Percentiles rank a stretch among this genome's conserved stretches.
phyloP scores from a whole-genome alignment of 2,113 vertebrate genomes.

The Bungarus multicinctus region DNA sequence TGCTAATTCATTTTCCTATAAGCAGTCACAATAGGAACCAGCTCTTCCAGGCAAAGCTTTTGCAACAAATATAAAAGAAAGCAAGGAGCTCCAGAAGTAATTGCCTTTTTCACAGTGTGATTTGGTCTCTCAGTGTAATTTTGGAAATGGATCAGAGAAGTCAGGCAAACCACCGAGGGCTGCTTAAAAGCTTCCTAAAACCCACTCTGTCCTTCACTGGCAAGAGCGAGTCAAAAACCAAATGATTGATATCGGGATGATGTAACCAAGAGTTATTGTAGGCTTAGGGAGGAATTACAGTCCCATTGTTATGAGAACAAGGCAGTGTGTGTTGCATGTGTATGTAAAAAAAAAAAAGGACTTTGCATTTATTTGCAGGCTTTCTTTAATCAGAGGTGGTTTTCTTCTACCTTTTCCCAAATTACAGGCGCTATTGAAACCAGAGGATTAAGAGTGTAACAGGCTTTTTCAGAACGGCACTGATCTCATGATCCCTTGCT shows the following conservation, averaged over 20 bases:
- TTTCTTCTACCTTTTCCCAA: slow-evolving; percentile 1
- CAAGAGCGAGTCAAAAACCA: slow-evolving; percentile 61
- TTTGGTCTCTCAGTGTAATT: slow-evolving; percentile 51
- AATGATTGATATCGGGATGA: slow-evolving; percentile 54
- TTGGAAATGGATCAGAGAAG: slow-evolving; percentile 61
- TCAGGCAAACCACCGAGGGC: slow-evolving; percentile 55
- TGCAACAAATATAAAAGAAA: slow-evolving; percentile 47
- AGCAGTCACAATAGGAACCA: slow-evolving; percentile 53
- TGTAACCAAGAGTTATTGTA: slow-evolving; percentile 56
- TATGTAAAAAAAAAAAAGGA: not conserved
- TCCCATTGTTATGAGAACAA: slow-evolving; percentile 43
- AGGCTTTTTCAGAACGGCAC: slow-evolving; percentile 23
- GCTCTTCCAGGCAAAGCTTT: slow-evolving; percentile 47
- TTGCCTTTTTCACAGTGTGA: slow-evolving; percentile 42
- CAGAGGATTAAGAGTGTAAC: not conserved
- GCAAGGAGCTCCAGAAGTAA: slow-evolving; percentile 52
- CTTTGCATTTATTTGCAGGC: slow-evolving; percentile 54
- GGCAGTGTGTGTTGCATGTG: not conserved
- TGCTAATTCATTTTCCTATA: slow-evolving; percentile 19
- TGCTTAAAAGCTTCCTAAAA: slow-evolving; percentile 59
- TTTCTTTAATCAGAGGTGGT: slow-evolving; percentile 40
- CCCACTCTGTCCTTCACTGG: slow-evolving; percentile 48
- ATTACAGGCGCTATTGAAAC: slow-evolving; percentile 17
- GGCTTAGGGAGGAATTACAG: slow-evolving; percentile 61
- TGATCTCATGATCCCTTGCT: slow-evolving; percentile 6